Percentiles rank a stretch among this genome's conserved stretches.
Conservation (phyloP, 2,888 invertebrate species). For the Campoplex nolae region DNA sequence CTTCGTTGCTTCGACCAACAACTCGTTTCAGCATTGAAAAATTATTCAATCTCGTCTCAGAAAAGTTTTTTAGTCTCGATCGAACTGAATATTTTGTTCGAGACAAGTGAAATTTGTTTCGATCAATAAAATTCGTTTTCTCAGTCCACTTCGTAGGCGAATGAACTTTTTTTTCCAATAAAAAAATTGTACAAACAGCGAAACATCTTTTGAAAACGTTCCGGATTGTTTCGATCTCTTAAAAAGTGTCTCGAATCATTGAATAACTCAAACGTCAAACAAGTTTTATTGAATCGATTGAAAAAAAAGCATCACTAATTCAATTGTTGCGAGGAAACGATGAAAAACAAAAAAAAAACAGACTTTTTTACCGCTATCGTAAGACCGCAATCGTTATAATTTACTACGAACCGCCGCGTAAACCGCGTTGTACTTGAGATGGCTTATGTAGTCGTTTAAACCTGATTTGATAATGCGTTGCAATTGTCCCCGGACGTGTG, state of each 20-base stretch:
- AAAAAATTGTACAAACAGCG: no score
- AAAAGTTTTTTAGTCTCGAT: no score
- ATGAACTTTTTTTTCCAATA: no score
- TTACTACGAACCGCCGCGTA: constrained; percentile 1
- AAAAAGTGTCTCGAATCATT: neutral
- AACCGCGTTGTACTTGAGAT: constrained; percentile 17
- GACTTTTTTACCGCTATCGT: neutral
- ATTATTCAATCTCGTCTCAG: no score
- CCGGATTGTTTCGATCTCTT: neutral
- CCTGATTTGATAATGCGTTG: constrained; percentile 37
- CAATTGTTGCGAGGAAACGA: neutral
- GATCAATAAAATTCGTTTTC: no score
- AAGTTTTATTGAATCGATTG: neutral
- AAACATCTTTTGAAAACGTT: neutral
- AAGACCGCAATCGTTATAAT: constrained; percentile 4
- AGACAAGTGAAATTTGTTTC: no score
- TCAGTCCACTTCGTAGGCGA: neutral
- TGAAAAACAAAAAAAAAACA: neutral
- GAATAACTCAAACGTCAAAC: neutral
- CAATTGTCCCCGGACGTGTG: constrained; percentile 44
- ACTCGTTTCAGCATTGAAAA: no score
- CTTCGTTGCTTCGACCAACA: no score
- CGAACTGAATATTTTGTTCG: no score
- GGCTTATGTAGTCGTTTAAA: constrained; percentile 13
- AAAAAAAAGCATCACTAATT: neutral